Conservation (phyloP, 2,888 invertebrate species). For the Bibio marci region DNA sequence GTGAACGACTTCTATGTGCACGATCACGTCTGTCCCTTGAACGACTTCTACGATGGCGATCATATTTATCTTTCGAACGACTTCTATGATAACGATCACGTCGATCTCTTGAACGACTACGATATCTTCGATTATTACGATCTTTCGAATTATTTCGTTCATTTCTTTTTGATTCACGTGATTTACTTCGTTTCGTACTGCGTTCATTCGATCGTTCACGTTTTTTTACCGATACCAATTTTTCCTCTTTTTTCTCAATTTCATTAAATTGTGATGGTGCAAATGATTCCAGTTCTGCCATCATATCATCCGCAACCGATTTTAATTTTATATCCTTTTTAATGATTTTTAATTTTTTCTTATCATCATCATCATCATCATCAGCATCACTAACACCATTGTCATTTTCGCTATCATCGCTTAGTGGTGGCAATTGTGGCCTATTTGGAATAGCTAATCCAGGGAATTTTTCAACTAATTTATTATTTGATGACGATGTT, state of each 20-base stretch:
- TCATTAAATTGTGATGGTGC: conserved; percentile 42
- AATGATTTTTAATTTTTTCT: too few relatives aligned
- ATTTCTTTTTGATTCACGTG: conserved; percentile 9
- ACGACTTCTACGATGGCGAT: conserved; percentile 14
- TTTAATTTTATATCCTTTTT: conserved; percentile 17
- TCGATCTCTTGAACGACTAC: background rate
- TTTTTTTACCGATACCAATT: conserved; percentile 16
- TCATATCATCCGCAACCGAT: conserved; percentile 56
- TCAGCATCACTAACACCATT: conserved; percentile 16
- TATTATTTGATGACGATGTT: conserved; percentile 29
- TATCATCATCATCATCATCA: conserved; percentile 21
- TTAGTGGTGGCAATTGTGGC: conserved; percentile 30
- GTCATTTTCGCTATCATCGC: conserved; percentile 25
- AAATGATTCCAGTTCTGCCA: conserved; percentile 71
- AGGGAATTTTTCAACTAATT: conserved; percentile 55
- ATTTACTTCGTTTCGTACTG: conserved; percentile 10
- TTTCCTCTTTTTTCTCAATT: conserved; percentile 12
- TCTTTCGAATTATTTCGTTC: conserved; percentile 11
- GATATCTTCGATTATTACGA: background rate
- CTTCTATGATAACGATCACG: conserved; percentile 11
- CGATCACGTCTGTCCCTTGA: conserved; percentile 12
- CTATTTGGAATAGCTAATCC: conserved; percentile 69
- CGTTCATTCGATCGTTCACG: conserved; percentile 13
- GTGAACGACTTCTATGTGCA: conserved; percentile 2
- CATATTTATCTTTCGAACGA: conserved; percentile 14